A percentile compares a stretch with the other conserved stretches of the same genome.
These are phyloP conservation scores for Natator depressus DNA, from an alignment of 2,113 vertebrate species.

Conservation along the genomic window DNA sequence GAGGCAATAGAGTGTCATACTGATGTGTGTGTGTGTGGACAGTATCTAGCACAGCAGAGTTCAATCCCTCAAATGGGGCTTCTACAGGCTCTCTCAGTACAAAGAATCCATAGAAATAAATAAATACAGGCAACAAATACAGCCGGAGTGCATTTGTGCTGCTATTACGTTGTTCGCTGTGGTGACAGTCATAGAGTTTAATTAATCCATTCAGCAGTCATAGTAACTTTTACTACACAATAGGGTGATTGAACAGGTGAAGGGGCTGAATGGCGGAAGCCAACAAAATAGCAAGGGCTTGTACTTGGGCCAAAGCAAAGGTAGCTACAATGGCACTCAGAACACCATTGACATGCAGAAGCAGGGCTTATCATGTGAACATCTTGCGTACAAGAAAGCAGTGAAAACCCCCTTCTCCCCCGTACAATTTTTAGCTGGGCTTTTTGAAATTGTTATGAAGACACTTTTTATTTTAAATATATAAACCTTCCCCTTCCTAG, in stretches of 20 bases:
- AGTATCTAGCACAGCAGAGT: constrained; percentile 35
- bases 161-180: neutral
- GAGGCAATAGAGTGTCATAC: neutral
- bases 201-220: neutral
- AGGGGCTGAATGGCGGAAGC: neutral
- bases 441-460: neutral
- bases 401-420: neutral
- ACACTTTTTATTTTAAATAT: neutral
- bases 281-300: constrained; percentile 35
- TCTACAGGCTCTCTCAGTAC: neutral
- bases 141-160: neutral
- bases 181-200: constrained; percentile 43
- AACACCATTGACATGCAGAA: neutral
- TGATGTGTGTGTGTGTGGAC: constrained; percentile 9
- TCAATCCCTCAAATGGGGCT: neutral
- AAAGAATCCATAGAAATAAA: neutral
- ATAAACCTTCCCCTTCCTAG: neutral
- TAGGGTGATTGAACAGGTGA: neutral
- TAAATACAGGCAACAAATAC: neutral
- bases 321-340: neutral
- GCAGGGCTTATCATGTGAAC: neutral
- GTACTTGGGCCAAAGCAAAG: constrained; percentile 23
- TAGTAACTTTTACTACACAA: neutral
- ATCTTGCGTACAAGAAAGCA: neutral
- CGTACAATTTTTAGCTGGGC: neutral